Evolutionary conservation across 2,797 vertebrate genomes (phyloP).

Genomic region (Periparus ater): DNA sequence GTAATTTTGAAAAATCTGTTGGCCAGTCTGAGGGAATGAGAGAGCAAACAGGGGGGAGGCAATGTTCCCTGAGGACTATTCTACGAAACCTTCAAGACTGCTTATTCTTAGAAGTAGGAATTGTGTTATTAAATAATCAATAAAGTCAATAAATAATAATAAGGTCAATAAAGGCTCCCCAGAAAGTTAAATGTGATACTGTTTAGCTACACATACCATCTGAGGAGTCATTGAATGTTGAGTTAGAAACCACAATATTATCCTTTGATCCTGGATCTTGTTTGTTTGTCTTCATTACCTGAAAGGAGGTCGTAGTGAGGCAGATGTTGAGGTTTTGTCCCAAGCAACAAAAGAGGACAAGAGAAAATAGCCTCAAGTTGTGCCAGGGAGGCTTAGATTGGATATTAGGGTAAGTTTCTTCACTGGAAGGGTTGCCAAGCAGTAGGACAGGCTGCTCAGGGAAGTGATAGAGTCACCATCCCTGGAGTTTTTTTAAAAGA

Average conservation of each 20-base stretch:
- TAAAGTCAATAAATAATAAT: too few species aligned
- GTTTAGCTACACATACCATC: background rate
- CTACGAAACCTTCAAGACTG: background rate
- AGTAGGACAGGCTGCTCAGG: background rate
- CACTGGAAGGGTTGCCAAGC: background rate
- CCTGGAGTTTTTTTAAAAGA: background rate
- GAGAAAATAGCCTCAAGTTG: background rate
- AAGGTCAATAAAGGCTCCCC: background rate
- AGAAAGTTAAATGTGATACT: background rate
- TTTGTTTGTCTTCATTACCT: background rate
- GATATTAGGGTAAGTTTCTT: background rate
- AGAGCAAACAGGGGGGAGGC: background rate
- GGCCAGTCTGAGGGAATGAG: background rate
- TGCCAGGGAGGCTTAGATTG: background rate
- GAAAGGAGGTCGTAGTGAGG: background rate
- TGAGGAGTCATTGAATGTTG: background rate
- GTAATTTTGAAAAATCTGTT: background rate
- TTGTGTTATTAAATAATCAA: too few species aligned
- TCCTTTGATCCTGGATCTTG: background rate
- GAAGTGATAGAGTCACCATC: background rate
- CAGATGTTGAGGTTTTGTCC: background rate
- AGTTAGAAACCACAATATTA: background rate
- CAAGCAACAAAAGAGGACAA: background rate
- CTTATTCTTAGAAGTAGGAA: background rate
- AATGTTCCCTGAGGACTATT: background rate